These are phyloP conservation scores for Bacillus rossius DNA, from an alignment of 1,140 invertebrate species.

Conservation along the genomic window DNA sequence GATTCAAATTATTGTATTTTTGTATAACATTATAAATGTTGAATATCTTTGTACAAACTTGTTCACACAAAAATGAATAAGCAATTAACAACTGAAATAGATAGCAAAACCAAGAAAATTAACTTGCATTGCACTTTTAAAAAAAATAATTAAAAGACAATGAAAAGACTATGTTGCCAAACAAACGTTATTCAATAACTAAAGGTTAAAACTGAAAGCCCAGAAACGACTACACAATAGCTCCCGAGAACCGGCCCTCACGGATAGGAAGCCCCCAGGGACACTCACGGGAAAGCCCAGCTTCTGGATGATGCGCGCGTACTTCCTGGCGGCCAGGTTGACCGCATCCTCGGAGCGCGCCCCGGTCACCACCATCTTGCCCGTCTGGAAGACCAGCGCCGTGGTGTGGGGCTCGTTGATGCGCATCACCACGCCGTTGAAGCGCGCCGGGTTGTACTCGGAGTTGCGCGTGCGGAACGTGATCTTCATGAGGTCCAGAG, in stretches of 20 bases:
- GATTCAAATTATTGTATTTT: too few species aligned
- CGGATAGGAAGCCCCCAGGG: background rate
- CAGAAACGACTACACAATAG: background rate
- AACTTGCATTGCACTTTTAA: too few species aligned
- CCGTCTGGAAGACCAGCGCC: conserved; percentile 95
- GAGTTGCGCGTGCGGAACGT: conserved; percentile 96
- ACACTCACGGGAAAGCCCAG: conserved; percentile 84
- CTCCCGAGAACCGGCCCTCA: background rate
- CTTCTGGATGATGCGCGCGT: conserved; percentile 97
- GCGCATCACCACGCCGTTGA: conserved; percentile 97
- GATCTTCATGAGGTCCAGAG: conserved; percentile 84
- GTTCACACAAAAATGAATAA: too few species aligned
- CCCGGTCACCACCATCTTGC: conserved; percentile 98
- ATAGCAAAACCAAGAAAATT: too few species aligned
- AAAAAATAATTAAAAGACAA: too few species aligned
- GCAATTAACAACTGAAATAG: too few species aligned
- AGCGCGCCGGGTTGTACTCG: conserved; percentile 97
- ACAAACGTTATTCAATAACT: too few species aligned
- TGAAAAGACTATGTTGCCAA: too few species aligned
- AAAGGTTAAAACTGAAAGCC: background rate
- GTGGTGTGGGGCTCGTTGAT: conserved; percentile 95
- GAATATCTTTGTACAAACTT: too few species aligned
- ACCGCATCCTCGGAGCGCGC: conserved; percentile 94
- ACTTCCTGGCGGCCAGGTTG: conserved; percentile 90
- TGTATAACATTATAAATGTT: too few species aligned